Evolutionary conservation across 2,113 vertebrate genomes (phyloP), one percentile per base, ranked within the genome.

Genomic region (Neodon shergylaensis): DNA sequence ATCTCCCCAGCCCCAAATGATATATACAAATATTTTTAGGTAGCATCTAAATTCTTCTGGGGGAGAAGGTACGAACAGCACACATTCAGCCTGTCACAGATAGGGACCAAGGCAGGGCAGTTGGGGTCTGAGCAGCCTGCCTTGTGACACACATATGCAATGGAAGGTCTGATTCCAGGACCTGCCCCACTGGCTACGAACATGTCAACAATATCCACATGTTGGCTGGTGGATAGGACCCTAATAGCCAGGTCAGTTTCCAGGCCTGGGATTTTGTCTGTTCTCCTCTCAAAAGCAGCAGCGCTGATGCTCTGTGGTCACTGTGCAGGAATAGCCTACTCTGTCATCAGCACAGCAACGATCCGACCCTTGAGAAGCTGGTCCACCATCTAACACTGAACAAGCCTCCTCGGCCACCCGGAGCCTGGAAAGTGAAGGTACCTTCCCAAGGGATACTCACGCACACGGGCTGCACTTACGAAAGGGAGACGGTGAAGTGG

Each of bases 401-500:
- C 61, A 88, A 52, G 68, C 13, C 68, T 58, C 22, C 22, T 39
- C 4, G 17, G 54, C n/a, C 52, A 58, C 26, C 36, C 16, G 7
- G 16, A 31, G 36, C n/a, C 52, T 54, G 22, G n/a, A 42, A 58
- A 26, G 70, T 22, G 58, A 52, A 31, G n/a, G 24, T 7, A 54
- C 44, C 49, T 42, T 58, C 54, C 72, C n/a, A 24, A 54, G 17
- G 70, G 42, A 42, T 31, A 0, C 52, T 26, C 70, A 39, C 16
- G 26, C 1, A 5, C 70, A 52, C 4, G 2, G 33, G 12, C 21
- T 52, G 31, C 74, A 98, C 98, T 99, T 91, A 99, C 99, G 97
- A 97, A 92, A 99, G 99, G 17, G 98, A 98, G 36, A 99, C 33
- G 0, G 98, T 98, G 98, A 99, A 99, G 97, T 99, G 99, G 95